These are phyloP conservation scores for Megamerina dolium DNA, from an alignment of 2,888 invertebrate genomes.

Conservation along the genomic window DNA sequence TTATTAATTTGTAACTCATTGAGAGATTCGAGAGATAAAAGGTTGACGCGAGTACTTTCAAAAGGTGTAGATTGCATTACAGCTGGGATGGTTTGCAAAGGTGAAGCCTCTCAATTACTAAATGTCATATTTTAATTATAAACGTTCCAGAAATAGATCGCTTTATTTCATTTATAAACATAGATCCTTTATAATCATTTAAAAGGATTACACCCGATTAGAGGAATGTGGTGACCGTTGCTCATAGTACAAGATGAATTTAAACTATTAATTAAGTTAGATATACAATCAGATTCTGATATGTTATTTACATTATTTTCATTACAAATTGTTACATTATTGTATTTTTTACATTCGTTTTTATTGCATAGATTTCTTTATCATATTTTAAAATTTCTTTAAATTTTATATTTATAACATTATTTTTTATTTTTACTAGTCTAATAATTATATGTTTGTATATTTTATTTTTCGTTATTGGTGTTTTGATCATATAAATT, in stretches of 20 bases:
- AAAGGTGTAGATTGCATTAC: background rate
- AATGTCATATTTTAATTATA: background rate
- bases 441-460: too few relatives aligned
- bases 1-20: constrained; percentile 1
- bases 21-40: background rate
- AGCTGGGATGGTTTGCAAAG: background rate
- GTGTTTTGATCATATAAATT: too few relatives aligned
- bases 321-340: too few relatives aligned
- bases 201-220: background rate
- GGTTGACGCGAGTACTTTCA: background rate
- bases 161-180: background rate
- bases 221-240: background rate
- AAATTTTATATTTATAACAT: too few relatives aligned
- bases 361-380: too few relatives aligned
- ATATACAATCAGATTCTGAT: too few relatives aligned
- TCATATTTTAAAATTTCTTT: too few relatives aligned
- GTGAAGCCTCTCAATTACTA: background rate
- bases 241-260: background rate
- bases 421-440: too few relatives aligned
- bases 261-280: too few relatives aligned
- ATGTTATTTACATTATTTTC: too few relatives aligned
- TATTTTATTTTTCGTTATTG: too few relatives aligned
- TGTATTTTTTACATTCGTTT: too few relatives aligned
- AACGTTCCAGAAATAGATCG: background rate
- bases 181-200: background rate